Conservation (phyloP, 1,140 invertebrate genomes). For the Drosophila arizonae region DNA sequence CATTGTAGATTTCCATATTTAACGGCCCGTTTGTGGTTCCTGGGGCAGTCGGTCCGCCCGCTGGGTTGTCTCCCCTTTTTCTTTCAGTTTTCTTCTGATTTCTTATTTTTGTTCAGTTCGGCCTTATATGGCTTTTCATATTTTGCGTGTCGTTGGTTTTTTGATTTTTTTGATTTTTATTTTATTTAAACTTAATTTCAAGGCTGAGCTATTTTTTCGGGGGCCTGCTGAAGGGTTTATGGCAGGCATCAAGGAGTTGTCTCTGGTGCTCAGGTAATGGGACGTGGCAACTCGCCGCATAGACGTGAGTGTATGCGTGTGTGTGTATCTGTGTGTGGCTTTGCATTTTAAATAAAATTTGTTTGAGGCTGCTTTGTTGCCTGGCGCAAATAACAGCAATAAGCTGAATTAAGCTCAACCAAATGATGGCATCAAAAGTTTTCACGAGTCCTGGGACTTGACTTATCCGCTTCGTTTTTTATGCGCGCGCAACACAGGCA, state of each 20-base stretch:
- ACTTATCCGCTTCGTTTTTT: constrained; percentile 19
- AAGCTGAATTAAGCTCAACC: constrained; percentile 68
- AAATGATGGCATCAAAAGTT: constrained; percentile 68
- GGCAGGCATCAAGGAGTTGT: constrained; percentile 54
- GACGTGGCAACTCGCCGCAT: constrained; percentile 29
- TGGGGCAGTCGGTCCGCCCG: constrained; percentile 24
- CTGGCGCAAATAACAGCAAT: constrained; percentile 70
- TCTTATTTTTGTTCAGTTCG: constrained; percentile 1
- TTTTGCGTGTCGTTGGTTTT: constrained; percentile 49
- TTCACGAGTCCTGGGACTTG: constrained; percentile 53
- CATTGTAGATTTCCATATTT: constrained; percentile 64
- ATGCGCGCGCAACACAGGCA: constrained; percentile 25
- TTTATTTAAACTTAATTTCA: constrained; percentile 73
- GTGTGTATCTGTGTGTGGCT: constrained; percentile 37
- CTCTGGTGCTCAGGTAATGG: constrained; percentile 52
- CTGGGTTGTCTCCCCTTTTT: neutral
- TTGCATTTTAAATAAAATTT: constrained; percentile 75
- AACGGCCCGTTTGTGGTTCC: constrained; percentile 61
- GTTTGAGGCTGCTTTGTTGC: constrained; percentile 39
- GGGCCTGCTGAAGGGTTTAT: constrained; percentile 62
- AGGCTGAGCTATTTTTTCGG: constrained; percentile 70
- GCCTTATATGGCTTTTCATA: constrained; percentile 47
- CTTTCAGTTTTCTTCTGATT: constrained; percentile 7
- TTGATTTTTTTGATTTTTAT: too few relatives aligned
- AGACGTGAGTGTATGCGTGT: neutral